Conservation (phyloP, 2,113 vertebrate genomes). For the Silurus glanis region DNA sequence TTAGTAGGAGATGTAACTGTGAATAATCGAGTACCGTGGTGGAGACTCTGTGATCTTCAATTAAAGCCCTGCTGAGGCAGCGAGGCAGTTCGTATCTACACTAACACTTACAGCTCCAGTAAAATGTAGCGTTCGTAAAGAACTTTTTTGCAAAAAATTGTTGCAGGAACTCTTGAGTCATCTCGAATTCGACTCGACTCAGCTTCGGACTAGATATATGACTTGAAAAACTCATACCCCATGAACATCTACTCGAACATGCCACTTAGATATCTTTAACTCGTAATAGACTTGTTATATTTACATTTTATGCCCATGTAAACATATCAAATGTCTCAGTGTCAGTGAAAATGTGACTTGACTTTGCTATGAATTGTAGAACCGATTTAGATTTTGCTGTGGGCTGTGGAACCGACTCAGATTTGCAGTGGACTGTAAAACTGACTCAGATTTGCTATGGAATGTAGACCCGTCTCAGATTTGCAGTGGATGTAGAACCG, state of each 20-base stretch:
- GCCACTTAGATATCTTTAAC: background rate
- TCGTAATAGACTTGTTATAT: background rate
- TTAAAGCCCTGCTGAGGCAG: conserved; percentile 17
- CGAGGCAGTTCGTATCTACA: background rate
- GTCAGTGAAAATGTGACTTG: background rate
- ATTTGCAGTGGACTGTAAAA: too few species aligned
- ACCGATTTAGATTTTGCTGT: too few species aligned
- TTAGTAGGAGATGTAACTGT: conserved; percentile 54
- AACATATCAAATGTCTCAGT: background rate
- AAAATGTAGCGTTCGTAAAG: background rate
- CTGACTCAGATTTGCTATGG: too few species aligned
- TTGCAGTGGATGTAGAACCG: background rate
- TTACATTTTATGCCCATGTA: too few species aligned
- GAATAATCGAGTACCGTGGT: conserved; percentile 56
- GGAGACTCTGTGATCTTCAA: conserved; percentile 44
- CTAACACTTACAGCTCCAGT: background rate
- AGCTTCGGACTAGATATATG: background rate
- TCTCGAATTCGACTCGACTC: background rate
- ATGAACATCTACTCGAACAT: background rate
- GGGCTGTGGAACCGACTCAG: background rate
- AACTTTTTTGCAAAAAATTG: background rate
- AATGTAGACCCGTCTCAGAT: background rate
- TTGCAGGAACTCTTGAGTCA: background rate
- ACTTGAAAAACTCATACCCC: background rate
- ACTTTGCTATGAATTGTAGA: too few species aligned